A percentile compares a stretch with the other conserved stretches of the same genome.
These are phyloP conservation scores for Colaptes auratus DNA, from an alignment of 2,113 vertebrate genomes.

Conservation along the genomic window DNA sequence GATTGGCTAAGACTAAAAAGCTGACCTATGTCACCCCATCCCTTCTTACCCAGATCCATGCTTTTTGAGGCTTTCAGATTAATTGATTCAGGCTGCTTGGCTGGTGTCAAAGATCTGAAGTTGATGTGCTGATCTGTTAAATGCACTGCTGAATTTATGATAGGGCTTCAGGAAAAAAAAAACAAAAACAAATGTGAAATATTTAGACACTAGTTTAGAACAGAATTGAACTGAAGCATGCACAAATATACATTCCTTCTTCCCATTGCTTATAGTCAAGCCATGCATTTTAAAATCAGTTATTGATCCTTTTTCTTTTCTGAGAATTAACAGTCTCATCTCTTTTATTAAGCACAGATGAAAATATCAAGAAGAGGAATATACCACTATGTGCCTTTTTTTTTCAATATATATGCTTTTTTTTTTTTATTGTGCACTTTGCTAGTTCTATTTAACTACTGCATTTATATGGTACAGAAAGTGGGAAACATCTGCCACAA, in stretches of 20 bases:
- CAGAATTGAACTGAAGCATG: not conserved
- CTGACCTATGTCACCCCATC: constrained; percentile 38
- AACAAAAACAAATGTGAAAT: not conserved
- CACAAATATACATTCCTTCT: not conserved
- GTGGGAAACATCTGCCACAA: not conserved
- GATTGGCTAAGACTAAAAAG: constrained; percentile 21
- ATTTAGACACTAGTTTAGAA: constrained; percentile 48
- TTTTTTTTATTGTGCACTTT: not conserved
- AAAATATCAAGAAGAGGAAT: not conserved
- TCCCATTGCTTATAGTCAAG: not conserved
- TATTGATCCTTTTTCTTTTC: constrained; percentile 40
- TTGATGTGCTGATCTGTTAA: constrained; percentile 76
- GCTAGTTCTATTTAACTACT: not conserved
- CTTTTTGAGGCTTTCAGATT: constrained; percentile 95
- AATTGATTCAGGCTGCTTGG: constrained; percentile 83
- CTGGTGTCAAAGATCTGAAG: constrained; percentile 72
- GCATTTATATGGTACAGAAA: not conserved
- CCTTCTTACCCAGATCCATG: constrained; percentile 94
- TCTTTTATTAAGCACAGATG: not conserved
- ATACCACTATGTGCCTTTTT: not conserved
- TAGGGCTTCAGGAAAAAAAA: constrained; percentile 50
- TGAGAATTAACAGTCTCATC: not conserved
- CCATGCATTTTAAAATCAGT: constrained; percentile 9
- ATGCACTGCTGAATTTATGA: constrained; percentile 68
- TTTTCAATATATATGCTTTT: not conserved